A percentile compares a stretch with the other conserved stretches of the same genome.
Conservation (phyloP, 2,888 invertebrate genomes). For the Apoderus coryli region DNA sequence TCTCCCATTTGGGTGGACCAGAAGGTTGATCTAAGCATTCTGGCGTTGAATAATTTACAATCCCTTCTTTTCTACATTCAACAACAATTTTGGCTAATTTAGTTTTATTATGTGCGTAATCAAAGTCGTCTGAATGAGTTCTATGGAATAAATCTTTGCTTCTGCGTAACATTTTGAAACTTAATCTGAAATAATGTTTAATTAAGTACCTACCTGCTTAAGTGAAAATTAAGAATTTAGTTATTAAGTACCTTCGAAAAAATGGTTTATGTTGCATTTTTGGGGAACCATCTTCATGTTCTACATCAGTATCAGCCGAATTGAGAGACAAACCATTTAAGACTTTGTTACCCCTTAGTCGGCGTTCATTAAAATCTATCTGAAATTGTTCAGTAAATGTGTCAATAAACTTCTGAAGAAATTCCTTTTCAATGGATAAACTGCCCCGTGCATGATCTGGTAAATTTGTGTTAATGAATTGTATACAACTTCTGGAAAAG, state of each 20-base stretch:
- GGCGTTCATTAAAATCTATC: constrained; percentile 50
- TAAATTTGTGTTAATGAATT: constrained; percentile 56
- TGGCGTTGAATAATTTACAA: constrained; percentile 83
- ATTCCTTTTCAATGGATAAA: constrained; percentile 62
- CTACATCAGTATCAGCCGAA: constrained; percentile 46
- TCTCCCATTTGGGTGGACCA: constrained; percentile 87
- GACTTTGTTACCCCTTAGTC: constrained; percentile 33
- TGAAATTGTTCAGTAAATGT: constrained; percentile 78
- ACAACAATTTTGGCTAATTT: constrained; percentile 85
- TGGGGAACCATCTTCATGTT: constrained; percentile 61
- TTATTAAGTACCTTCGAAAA: constrained; percentile 53
- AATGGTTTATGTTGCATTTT: constrained; percentile 73
- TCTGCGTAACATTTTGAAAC: constrained; percentile 74
- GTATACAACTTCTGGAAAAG: constrained; percentile 75
- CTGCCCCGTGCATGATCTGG: constrained; percentile 49
- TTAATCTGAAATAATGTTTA: too few relatives aligned
- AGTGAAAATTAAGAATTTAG: too few relatives aligned
- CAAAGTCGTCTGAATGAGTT: constrained; percentile 77
- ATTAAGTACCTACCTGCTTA: too few relatives aligned
- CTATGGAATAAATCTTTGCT: constrained; percentile 79
- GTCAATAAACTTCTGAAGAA: constrained; percentile 70
- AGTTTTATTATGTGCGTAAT: constrained; percentile 51
- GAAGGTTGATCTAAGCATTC: constrained; percentile 76
- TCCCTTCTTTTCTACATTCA: constrained; percentile 86
- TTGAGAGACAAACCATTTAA: constrained; percentile 27